A percentile compares a stretch with the other conserved stretches of the same genome.
Conservation (phyloP, 2,797 vertebrate species). For the Gymnoscopelus braueri region DNA sequence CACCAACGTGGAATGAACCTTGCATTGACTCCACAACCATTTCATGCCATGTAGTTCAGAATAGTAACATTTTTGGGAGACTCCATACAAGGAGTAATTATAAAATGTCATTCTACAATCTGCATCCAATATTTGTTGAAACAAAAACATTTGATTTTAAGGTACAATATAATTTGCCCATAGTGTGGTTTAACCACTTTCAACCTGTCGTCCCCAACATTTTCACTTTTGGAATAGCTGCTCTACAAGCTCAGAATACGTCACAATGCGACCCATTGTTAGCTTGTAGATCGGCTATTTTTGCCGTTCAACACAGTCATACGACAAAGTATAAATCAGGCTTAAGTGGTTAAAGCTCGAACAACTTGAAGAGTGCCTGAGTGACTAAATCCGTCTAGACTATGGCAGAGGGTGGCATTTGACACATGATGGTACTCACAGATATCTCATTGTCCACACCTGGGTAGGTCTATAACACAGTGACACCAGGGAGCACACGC, state of each 20-base stretch:
- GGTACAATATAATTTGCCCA: slow-evolving; percentile 36
- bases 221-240: too few relatives aligned
- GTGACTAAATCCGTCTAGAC: slow-evolving; percentile 56
- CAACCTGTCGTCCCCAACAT: too few relatives aligned
- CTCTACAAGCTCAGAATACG: too few relatives aligned
- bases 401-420: slow-evolving; percentile 61
- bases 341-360: not conserved
- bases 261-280: too few relatives aligned
- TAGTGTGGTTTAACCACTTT: slow-evolving; percentile 24
- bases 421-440: slow-evolving; percentile 82
- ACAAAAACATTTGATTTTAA: slow-evolving; percentile 21
- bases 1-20: not conserved
- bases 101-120: slow-evolving; percentile 13
- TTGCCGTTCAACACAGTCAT: too few relatives aligned
- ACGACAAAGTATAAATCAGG: too few relatives aligned
- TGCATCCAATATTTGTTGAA: slow-evolving; percentile 4
- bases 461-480: slow-evolving; percentile 85
- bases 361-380: slow-evolving; percentile 29
- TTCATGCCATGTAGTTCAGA: slow-evolving; percentile 15
- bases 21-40: not conserved
- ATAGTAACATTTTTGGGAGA: not conserved
- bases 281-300: too few relatives aligned
- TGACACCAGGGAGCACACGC: slow-evolving; percentile 72
- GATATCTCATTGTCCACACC: slow-evolving; percentile 87
- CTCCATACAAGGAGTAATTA: not conserved